Percentiles rank a stretch among this genome's conserved stretches.
phyloP scores from a whole-genome alignment of 2,797 vertebrate genomes.

The Picus viridis region DNA sequence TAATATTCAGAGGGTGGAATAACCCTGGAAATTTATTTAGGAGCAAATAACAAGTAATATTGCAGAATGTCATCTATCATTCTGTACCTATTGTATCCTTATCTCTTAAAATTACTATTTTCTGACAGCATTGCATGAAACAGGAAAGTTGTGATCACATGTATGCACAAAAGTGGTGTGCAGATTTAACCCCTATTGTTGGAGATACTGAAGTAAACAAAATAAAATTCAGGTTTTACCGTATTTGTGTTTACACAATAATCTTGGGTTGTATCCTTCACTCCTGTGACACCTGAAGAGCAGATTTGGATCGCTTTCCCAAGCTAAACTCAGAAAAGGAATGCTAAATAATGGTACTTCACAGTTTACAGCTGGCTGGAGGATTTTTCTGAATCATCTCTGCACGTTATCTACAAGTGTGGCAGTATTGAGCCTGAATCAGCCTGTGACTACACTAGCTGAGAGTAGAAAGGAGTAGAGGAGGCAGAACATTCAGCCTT shows the following conservation, averaged over 20 bases:
- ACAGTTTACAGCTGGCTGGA: not conserved
- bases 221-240: not conserved
- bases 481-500: not conserved
- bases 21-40: constrained; percentile 27
- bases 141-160: not conserved
- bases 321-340: not conserved
- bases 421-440: not conserved
- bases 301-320: not conserved
- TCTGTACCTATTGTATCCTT: not conserved
- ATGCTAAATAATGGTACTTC: not conserved
- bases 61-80: constrained; percentile 3
- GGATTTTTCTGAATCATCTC: not conserved
- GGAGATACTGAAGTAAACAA: not conserved
- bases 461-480: not conserved
- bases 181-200: not conserved
- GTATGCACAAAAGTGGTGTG: not conserved
- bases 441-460: fast-evolving
- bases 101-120: constrained; percentile 7
- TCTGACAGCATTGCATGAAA: not conserved
- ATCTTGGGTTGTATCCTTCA: not conserved
- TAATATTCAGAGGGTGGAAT: constrained; percentile 35
- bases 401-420: not conserved
- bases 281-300: not conserved
- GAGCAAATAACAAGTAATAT: constrained; percentile 9
- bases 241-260: not conserved